These are phyloP conservation scores for Mixornis gularis DNA, from an alignment of 2,113 vertebrate genomes.

Conservation along the genomic window DNA sequence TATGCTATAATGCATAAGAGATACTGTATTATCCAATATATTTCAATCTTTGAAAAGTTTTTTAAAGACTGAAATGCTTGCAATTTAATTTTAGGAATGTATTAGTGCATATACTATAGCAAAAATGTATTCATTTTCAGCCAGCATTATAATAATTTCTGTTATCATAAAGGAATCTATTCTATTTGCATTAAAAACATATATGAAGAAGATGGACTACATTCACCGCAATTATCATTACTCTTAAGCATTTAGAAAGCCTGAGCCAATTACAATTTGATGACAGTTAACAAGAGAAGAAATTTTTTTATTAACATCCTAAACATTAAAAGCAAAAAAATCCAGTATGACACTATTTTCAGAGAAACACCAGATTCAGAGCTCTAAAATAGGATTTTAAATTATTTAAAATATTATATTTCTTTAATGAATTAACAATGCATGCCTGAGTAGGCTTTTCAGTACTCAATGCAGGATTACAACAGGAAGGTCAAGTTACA, in stretches of 20 bases:
- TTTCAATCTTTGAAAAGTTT: conserved; percentile 40
- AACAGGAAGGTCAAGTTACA: neutral
- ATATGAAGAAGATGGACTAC: conserved; percentile 31
- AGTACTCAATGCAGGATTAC: neutral
- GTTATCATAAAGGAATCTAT: conserved; percentile 46
- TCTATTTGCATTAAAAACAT: conserved; percentile 32
- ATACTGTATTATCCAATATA: conserved; percentile 17
- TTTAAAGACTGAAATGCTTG: conserved; percentile 32
- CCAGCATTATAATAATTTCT: conserved; percentile 34
- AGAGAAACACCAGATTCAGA: conserved; percentile 9
- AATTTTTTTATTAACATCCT: conserved; percentile 35
- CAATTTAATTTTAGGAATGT: conserved; percentile 51
- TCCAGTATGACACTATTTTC: neutral
- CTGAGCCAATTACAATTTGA: conserved; percentile 11
- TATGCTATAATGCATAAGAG: conserved; percentile 1
- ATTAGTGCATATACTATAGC: neutral
- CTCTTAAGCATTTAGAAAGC: conserved; percentile 41
- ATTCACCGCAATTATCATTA: conserved; percentile 36
- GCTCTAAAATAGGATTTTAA: conserved; percentile 11
- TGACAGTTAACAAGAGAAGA: conserved; percentile 14
- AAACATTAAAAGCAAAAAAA: conserved; percentile 6
- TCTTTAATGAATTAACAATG: conserved; percentile 42
- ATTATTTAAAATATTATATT: conserved; percentile 46
- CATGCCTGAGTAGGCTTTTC: conserved; percentile 1
- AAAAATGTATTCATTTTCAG: conserved; percentile 44